These are phyloP conservation scores for Drosophila arizonae DNA, from an alignment of 1,140 invertebrate genomes.

Conservation along the genomic window DNA sequence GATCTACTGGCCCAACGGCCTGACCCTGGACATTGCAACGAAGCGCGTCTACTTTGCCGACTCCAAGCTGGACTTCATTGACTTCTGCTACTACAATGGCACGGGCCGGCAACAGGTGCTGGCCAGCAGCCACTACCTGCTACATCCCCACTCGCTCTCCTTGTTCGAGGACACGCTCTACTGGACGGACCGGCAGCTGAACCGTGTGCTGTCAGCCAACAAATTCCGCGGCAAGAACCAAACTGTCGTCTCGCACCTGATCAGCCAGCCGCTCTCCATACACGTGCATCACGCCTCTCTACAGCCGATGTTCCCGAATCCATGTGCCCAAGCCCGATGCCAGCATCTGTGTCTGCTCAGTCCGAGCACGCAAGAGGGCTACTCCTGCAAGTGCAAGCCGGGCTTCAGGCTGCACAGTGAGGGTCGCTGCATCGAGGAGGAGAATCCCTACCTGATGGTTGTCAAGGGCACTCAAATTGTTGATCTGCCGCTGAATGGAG, in stretches of 20 bases:
- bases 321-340: constrained; percentile 91
- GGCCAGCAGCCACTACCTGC: constrained; percentile 93
- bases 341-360: constrained; percentile 96
- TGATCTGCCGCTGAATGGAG: constrained; percentile 90
- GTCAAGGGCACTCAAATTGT: constrained; percentile 95
- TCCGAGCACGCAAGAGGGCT: constrained; percentile 87
- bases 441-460: constrained; percentile 94
- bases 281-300: constrained; percentile 96
- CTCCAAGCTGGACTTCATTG: constrained; percentile 98
- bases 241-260: constrained; percentile 95
- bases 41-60: constrained; percentile 98
- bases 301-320: constrained; percentile 93
- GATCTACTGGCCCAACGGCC: constrained; percentile 99
- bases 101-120: constrained; percentile 93
- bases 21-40: constrained; percentile 97
- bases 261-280: constrained; percentile 96
- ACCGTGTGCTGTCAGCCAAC: constrained; percentile 93
- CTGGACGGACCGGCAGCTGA: constrained; percentile 97
- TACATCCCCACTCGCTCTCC: constrained; percentile 97
- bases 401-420: constrained; percentile 89
- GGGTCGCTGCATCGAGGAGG: constrained; percentile 92
- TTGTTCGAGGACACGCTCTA: constrained; percentile 96
- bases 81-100: constrained; percentile 99
- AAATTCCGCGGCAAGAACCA: constrained; percentile 96
- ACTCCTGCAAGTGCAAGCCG: constrained; percentile 95